Evolutionary conservation across 2,888 invertebrate species (phyloP).

Genomic region (Autographa pulchrina): DNA sequence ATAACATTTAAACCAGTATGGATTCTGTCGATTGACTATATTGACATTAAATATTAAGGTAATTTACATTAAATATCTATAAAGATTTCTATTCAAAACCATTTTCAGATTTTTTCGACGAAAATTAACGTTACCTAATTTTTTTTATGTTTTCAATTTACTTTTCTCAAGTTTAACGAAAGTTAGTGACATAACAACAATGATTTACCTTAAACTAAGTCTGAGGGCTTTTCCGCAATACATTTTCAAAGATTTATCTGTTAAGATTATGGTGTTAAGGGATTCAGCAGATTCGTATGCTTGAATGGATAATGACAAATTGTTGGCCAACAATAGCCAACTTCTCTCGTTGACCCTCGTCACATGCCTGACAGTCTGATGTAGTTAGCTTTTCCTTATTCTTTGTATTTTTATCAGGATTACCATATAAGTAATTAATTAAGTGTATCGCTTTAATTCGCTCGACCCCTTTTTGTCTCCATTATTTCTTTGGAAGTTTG

Average conservation of each 20-base stretch:
- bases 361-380: slow-evolving; percentile 28
- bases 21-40: not conserved
- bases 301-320: slow-evolving; percentile 51
- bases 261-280: slow-evolving; percentile 5
- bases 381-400: slow-evolving; percentile 20
- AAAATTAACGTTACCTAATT: not conserved
- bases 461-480: not conserved
- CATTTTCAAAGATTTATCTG: slow-evolving; percentile 13
- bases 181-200: not conserved
- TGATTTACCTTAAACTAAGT: not conserved
- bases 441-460: not conserved
- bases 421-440: not conserved
- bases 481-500: not conserved
- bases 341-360: slow-evolving; percentile 48
- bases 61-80: not conserved
- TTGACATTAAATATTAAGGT: not conserved
- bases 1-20: no score
- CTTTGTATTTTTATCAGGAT: slow-evolving; percentile 10
- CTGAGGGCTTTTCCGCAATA: not conserved
- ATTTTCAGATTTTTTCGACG: not conserved
- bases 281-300: slow-evolving; percentile 13
- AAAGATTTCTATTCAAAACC: not conserved
- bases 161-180: not conserved
- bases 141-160: not conserved
- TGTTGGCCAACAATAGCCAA: slow-evolving; percentile 34